phyloP scores from a whole-genome alignment of 2,113 vertebrate species.

The Aix galericulata region DNA sequence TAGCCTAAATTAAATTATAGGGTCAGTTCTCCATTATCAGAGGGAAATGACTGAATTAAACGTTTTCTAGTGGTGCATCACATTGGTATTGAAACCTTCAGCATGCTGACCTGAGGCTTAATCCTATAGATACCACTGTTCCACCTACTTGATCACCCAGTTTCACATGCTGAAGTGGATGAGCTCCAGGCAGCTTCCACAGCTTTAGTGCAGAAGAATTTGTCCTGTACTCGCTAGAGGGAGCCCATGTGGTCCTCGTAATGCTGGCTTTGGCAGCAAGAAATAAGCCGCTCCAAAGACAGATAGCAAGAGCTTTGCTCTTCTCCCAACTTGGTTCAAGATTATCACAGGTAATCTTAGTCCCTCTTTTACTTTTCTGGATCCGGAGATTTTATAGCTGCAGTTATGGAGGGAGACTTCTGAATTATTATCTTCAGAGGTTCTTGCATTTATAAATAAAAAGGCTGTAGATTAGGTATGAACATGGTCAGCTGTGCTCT shows the following conservation, averaged over 20 bases:
- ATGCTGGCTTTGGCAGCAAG: neutral
- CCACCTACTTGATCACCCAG: no score
- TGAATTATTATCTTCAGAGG: neutral
- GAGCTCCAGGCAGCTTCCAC: neutral
- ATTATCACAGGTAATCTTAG: neutral
- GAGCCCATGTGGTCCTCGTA: neutral
- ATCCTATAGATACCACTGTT: neutral
- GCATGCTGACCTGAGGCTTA: neutral
- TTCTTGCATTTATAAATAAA: neutral
- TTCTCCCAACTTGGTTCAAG: neutral
- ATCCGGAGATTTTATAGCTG: neutral
- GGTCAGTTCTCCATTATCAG: neutral
- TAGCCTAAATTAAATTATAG: constrained; percentile 13
- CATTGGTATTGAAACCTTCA: neutral
- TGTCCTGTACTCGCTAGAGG: constrained; percentile 33
- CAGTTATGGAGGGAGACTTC: neutral
- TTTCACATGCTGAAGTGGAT: neutral
- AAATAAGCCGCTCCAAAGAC: neutral
- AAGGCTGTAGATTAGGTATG: neutral
- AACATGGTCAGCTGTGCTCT: neutral
- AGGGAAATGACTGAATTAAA: neutral
- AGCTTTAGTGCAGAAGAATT: neutral
- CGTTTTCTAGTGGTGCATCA: neutral
- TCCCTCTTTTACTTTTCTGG: neutral
- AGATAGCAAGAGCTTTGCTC: neutral